These are phyloP conservation scores for Crepidodera aurea DNA, from an alignment of 2,888 invertebrate species.

Conservation along the genomic window DNA sequence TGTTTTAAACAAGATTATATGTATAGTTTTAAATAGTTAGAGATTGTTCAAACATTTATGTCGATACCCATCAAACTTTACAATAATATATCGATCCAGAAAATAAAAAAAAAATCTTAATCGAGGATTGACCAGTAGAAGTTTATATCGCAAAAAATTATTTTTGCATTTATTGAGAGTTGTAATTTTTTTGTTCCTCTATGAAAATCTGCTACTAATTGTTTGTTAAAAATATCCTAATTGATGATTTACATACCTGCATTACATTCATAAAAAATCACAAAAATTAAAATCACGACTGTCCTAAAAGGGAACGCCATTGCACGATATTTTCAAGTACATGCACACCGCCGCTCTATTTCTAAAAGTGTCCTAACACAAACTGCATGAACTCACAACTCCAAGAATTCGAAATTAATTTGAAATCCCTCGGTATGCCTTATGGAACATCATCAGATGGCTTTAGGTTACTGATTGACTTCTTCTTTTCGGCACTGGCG, in stretches of 20 bases:
- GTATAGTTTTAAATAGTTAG: too few species aligned
- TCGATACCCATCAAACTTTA: too few species aligned
- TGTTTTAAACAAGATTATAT: too few species aligned
- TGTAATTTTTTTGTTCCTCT: too few species aligned
- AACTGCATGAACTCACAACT: conserved; percentile 11
- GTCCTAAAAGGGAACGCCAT: conserved; percentile 1
- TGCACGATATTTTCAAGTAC: conserved; percentile 8
- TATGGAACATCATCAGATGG: conserved; percentile 16
- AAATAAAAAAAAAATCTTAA: too few species aligned
- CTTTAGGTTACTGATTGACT: conserved; percentile 5
- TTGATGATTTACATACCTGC: conserved; percentile 23
- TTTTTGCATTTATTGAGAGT: too few species aligned
- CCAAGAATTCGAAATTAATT: conserved; percentile 17
- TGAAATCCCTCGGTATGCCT: conserved; percentile 24
- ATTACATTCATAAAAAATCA: conserved; percentile 10
- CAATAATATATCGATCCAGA: too few species aligned
- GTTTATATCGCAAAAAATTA: too few species aligned
- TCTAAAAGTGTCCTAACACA: conserved; percentile 23
- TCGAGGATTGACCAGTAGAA: too few species aligned
- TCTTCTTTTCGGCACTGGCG: background rate
- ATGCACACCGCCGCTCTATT: conserved; percentile 4
- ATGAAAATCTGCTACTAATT: too few species aligned
- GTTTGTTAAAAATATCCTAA: too few species aligned
- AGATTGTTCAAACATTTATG: too few species aligned
- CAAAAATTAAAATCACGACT: conserved; percentile 12